These are phyloP conservation scores for Limnephilus auricula DNA, from an alignment of 2,888 invertebrate species.

Conservation along the genomic window DNA sequence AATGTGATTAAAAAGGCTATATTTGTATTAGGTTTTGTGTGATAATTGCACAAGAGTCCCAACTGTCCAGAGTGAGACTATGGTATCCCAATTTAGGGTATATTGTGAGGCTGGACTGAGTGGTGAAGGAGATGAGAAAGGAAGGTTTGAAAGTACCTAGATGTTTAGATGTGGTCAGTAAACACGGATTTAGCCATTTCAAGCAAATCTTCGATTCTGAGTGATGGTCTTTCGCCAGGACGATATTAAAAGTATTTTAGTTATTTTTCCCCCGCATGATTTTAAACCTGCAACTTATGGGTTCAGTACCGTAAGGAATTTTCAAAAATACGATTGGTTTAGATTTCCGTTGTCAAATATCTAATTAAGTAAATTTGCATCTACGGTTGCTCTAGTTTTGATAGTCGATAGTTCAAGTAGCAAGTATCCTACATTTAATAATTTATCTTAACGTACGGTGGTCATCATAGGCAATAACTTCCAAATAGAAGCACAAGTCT, in stretches of 20 bases:
- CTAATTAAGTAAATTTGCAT: neutral
- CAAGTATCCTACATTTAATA: neutral
- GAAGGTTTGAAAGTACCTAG: too few relatives aligned
- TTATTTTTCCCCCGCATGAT: neutral
- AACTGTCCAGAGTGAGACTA: neutral
- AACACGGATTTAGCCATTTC: too few relatives aligned
- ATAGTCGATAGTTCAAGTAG: neutral
- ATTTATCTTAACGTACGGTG: neutral
- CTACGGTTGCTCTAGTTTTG: neutral
- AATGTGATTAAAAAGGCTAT: too few relatives aligned
- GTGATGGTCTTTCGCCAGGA: neutral
- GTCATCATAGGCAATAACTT: neutral
- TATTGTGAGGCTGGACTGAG: neutral
- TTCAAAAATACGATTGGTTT: neutral
- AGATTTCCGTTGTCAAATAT: neutral
- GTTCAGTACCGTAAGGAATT: neutral
- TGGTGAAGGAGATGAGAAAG: neutral
- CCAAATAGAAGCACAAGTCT: neutral
- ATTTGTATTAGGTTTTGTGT: too few relatives aligned
- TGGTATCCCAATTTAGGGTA: neutral
- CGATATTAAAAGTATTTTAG: neutral
- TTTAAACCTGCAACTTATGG: neutral
- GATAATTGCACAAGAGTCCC: neutral
- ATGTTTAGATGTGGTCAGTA: too few relatives aligned
- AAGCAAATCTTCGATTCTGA: neutral